A percentile compares a stretch with the other conserved stretches of the same genome.
phyloP scores from a whole-genome alignment of 2,113 vertebrate species.

The Nannobrachium achirus region DNA sequence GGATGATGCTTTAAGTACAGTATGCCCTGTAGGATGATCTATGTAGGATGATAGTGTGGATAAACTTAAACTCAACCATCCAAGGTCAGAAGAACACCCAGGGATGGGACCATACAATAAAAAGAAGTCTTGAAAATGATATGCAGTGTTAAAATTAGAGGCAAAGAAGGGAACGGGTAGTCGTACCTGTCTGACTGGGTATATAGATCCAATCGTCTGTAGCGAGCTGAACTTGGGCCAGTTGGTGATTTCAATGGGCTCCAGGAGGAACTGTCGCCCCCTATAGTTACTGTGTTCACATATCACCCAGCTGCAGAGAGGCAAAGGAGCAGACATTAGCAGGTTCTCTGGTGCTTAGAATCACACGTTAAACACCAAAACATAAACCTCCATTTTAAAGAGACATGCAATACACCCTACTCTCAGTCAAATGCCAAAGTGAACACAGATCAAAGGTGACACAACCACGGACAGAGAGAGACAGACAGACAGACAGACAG shows the following conservation, averaged over 20 bases:
- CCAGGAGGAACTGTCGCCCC: constrained; percentile 91
- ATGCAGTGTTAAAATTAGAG: not conserved
- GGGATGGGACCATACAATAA: too few relatives aligned
- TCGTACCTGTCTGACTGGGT: constrained; percentile 88
- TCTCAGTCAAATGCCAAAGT: not conserved
- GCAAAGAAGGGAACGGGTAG: not conserved
- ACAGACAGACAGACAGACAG: too few relatives aligned
- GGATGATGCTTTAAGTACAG: too few relatives aligned
- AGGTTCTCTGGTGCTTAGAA: not conserved
- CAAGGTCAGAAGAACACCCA: too few relatives aligned
- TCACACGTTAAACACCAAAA: not conserved
- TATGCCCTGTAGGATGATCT: too few relatives aligned
- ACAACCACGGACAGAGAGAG: too few relatives aligned
- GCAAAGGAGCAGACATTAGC: not conserved
- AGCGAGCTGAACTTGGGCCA: constrained; percentile 92
- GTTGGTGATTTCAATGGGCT: constrained; percentile 89
- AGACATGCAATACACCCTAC: constrained; percentile 21
- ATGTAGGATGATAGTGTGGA: too few relatives aligned
- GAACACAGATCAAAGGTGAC: not conserved
- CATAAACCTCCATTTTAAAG: not conserved
- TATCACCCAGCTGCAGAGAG: constrained; percentile 89
- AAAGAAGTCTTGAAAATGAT: not conserved
- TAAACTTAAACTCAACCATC: too few relatives aligned
- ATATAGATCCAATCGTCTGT: constrained; percentile 87
- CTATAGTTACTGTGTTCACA: constrained; percentile 93